A percentile compares a stretch with the other conserved stretches of the same genome.
Conservation (phyloP, 2,888 invertebrate genomes). For the Ormyrus pomaceus region DNA sequence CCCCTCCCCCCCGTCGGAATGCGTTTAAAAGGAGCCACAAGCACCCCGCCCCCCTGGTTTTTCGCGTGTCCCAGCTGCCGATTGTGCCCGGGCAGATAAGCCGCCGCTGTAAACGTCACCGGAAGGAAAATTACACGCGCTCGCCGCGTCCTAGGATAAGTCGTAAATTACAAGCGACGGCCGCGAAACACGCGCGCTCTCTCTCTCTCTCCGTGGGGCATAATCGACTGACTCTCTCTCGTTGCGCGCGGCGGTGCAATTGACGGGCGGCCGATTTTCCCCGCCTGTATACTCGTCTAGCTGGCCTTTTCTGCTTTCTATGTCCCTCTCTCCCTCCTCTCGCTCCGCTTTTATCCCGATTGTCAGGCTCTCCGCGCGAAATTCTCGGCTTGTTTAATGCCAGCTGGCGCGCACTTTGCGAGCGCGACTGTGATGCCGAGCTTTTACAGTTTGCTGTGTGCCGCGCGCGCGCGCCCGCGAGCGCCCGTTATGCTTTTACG, state of each 20-base stretch:
- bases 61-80: neutral
- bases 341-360: no score
- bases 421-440: no score
- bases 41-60: neutral
- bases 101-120: neutral
- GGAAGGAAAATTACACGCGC: slow-evolving; percentile 30
- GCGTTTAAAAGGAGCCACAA: slow-evolving; percentile 34
- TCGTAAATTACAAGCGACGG: slow-evolving; percentile 44
- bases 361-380: no score
- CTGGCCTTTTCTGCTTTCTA: no score
- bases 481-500: no score
- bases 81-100: slow-evolving; percentile 4
- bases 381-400: no score
- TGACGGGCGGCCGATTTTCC: slow-evolving; percentile 10
- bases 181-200: neutral
- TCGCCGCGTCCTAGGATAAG: slow-evolving; percentile 28
- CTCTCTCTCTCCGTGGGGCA: no score
- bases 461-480: no score
- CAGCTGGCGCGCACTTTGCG: no score
- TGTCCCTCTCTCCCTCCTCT: no score
- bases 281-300: neutral
- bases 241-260: neutral
- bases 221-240: slow-evolving; percentile 21
- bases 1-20: neutral
- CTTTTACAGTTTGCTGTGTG: no score